Conservation (phyloP, 2,888 invertebrate species). For the Ferdinandea cuprea region DNA sequence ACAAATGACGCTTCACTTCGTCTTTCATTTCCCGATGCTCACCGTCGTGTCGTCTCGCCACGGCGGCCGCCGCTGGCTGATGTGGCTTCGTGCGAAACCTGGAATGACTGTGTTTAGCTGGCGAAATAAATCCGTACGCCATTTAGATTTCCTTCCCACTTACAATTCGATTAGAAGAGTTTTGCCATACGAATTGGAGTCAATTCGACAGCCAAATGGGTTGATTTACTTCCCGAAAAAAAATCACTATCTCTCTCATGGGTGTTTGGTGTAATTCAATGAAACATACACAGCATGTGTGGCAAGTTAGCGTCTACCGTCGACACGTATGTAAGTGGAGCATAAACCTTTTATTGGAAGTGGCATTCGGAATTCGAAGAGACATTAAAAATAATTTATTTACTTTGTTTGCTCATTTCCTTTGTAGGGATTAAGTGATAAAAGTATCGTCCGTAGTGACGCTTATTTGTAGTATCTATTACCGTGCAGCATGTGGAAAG, state of each 20-base stretch:
- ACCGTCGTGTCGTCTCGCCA: too few species aligned
- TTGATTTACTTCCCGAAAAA: slow-evolving; percentile 69
- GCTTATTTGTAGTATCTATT: too few species aligned
- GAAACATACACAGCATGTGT: slow-evolving; percentile 36
- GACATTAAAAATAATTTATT: background rate
- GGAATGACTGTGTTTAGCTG: slow-evolving; percentile 17
- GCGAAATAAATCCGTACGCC: slow-evolving; percentile 52
- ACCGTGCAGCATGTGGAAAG: too few species aligned
- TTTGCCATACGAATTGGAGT: slow-evolving; percentile 55
- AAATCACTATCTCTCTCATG: slow-evolving; percentile 10
- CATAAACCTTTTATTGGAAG: slow-evolving; percentile 27
- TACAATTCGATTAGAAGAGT: slow-evolving; percentile 65
- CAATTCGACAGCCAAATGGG: slow-evolving; percentile 57
- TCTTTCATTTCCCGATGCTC: slow-evolving; percentile 19
- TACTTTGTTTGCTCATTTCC: too few species aligned
- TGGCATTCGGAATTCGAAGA: slow-evolving; percentile 12
- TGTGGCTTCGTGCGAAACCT: slow-evolving; percentile 10
- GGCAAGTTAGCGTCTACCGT: slow-evolving; percentile 35
- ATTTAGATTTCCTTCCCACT: slow-evolving; percentile 66
- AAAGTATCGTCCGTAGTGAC: too few species aligned
- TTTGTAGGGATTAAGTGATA: too few species aligned
- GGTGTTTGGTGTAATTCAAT: slow-evolving; percentile 39
- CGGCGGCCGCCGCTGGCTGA: too few species aligned
- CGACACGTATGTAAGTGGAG: background rate
- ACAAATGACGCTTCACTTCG: slow-evolving; percentile 53